Conservation (phyloP, 2,113 vertebrate genomes). For the Mus spicilegus region DNA sequence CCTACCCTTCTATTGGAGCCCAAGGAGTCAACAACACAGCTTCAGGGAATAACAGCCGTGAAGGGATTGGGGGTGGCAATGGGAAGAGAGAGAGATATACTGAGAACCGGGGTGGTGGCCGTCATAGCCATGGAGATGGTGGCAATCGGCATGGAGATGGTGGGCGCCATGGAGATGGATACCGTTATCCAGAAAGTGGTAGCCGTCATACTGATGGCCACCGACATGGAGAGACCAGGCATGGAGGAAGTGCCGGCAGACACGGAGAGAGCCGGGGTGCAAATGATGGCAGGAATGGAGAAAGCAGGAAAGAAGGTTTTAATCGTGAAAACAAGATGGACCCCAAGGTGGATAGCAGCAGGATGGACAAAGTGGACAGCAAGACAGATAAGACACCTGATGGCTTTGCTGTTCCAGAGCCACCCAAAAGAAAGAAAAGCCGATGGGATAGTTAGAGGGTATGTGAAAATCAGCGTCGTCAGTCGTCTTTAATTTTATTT, state of each 20-base stretch:
- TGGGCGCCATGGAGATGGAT: constrained; percentile 85
- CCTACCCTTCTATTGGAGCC: constrained; percentile 83
- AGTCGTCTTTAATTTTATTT: constrained; percentile 82
- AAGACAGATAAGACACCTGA: constrained; percentile 88
- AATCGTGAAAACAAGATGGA: constrained; percentile 83
- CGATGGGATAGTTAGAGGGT: constrained; percentile 96
- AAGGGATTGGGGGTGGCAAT: constrained; percentile 76
- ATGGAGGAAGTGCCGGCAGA: constrained; percentile 79
- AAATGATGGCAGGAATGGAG: constrained; percentile 84
- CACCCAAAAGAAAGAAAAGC: constrained; percentile 97
- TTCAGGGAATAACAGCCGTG: constrained; percentile 83
- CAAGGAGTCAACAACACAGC: constrained; percentile 82
- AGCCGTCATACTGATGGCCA: constrained; percentile 85
- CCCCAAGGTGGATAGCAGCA: constrained; percentile 81
- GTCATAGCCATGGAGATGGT: constrained; percentile 83
- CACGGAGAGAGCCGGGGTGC: constrained; percentile 82
- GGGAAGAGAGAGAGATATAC: constrained; percentile 79
- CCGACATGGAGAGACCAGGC: constrained; percentile 85
- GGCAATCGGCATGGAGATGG: constrained; percentile 86
- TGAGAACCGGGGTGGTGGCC: constrained; percentile 81
- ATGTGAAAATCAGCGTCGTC: constrained; percentile 57
- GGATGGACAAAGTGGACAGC: constrained; percentile 87
- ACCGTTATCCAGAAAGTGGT: constrained; percentile 80
- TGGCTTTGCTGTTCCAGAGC: constrained; percentile 95
- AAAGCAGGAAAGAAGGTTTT: constrained; percentile 81